A percentile compares a stretch with the other conserved stretches of the same genome.
Evolutionary conservation across 2,888 invertebrate genomes (phyloP).

Genomic region (Geophilus truncorum): DNA sequence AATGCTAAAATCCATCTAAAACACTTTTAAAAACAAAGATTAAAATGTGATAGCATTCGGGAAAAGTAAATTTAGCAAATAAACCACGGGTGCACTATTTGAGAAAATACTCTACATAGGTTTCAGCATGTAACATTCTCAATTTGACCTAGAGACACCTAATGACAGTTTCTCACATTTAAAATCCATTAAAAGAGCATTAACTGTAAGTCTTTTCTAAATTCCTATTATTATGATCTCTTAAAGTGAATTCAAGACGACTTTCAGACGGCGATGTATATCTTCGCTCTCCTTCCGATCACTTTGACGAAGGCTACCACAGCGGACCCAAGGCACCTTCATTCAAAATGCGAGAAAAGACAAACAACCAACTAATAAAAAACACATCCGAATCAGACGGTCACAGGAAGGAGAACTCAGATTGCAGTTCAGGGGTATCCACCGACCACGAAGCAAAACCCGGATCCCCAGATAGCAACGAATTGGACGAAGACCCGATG

Average conservation of each 20-base stretch:
- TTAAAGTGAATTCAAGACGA: not conserved
- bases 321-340: not conserved
- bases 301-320: conserved; percentile 15
- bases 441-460: not conserved
- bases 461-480: not conserved
- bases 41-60: too few relatives aligned
- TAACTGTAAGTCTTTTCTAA: too few relatives aligned
- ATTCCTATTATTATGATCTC: not conserved
- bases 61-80: too few relatives aligned
- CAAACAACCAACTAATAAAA: not conserved
- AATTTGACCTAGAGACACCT: too few relatives aligned
- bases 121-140: too few relatives aligned
- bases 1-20: too few relatives aligned
- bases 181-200: too few relatives aligned
- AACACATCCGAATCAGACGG: not conserved
- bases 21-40: too few relatives aligned
- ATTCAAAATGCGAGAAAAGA: not conserved
- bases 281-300: not conserved
- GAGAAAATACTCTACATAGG: too few relatives aligned
- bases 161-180: too few relatives aligned
- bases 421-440: not conserved
- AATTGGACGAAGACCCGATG: not conserved
- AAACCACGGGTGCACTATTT: too few relatives aligned
- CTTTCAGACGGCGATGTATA: not conserved
- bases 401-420: not conserved